Evolutionary conservation across 2,113 vertebrate species (phyloP).

Genomic region (Rhombomys opimus): DNA sequence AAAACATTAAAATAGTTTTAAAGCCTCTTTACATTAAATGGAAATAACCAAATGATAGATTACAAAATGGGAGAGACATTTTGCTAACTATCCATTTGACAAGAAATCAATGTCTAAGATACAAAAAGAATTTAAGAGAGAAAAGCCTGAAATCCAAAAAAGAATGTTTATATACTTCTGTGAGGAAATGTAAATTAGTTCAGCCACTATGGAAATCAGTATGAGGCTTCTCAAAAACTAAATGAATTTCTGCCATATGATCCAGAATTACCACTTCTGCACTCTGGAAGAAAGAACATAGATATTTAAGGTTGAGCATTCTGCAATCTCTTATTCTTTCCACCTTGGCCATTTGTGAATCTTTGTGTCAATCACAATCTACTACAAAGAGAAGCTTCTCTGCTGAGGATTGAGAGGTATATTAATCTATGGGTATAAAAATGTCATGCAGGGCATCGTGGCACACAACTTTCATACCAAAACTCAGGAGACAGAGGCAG

Average conservation of each 20-base stretch:
- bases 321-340: background rate
- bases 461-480: background rate
- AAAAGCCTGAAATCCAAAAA: background rate
- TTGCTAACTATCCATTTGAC: background rate
- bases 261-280: background rate
- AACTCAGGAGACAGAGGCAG: background rate
- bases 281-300: background rate
- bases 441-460: background rate
- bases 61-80: background rate
- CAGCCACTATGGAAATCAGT: background rate
- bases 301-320: background rate
- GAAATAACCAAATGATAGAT: background rate
- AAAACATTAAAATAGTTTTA: background rate
- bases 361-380: background rate
- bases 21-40: background rate
- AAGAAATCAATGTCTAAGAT: background rate
- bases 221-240: background rate
- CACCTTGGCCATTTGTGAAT: background rate
- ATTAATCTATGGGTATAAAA: background rate
- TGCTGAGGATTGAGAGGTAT: background rate
- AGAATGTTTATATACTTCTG: background rate
- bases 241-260: background rate
- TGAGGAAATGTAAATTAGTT: background rate
- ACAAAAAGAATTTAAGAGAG: background rate
- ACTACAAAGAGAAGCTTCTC: background rate